phyloP scores from a whole-genome alignment of 1,140 invertebrate species.

The Drosophila guanche region DNA sequence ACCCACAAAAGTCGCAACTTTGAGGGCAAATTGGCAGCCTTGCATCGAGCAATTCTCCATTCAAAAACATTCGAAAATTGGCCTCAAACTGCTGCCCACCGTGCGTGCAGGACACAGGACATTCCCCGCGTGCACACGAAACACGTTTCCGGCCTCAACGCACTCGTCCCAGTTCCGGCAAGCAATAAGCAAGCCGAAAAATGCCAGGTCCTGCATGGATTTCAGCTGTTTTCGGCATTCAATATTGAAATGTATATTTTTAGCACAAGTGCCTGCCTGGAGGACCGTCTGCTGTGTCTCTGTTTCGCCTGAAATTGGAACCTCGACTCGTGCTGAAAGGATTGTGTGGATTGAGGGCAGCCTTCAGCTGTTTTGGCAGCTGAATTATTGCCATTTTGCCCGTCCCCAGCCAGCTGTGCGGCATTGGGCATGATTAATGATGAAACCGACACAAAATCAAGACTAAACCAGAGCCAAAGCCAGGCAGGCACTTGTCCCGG shows the following conservation, averaged over 20 bases:
- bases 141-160: conserved; percentile 50
- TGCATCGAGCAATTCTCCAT: no score
- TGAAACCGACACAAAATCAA: no score
- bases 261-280: conserved; percentile 48
- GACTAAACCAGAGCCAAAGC: no score
- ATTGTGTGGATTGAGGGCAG: conserved; percentile 36
- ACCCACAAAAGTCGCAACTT: no score
- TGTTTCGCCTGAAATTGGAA: conserved; percentile 27
- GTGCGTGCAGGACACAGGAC: no score
- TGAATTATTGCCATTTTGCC: conserved; percentile 13
- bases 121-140: conserved; percentile 23
- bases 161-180: conserved; percentile 32
- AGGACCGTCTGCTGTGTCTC: not conserved
- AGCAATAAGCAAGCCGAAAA: conserved; percentile 28
- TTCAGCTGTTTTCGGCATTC: conserved; percentile 48
- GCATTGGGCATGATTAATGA: conserved; percentile 8
- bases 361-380: conserved; percentile 47
- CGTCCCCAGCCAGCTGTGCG: no score
- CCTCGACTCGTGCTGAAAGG: conserved; percentile 39
- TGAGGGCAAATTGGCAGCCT: no score
- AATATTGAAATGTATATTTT: conserved; percentile 55
- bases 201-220: conserved; percentile 19
- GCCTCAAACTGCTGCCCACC: no score
- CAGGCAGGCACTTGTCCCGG: no score
- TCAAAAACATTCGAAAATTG: no score